Evolutionary conservation across 2,797 vertebrate species (phyloP).

Genomic region (Nannoperca obscura): DNA sequence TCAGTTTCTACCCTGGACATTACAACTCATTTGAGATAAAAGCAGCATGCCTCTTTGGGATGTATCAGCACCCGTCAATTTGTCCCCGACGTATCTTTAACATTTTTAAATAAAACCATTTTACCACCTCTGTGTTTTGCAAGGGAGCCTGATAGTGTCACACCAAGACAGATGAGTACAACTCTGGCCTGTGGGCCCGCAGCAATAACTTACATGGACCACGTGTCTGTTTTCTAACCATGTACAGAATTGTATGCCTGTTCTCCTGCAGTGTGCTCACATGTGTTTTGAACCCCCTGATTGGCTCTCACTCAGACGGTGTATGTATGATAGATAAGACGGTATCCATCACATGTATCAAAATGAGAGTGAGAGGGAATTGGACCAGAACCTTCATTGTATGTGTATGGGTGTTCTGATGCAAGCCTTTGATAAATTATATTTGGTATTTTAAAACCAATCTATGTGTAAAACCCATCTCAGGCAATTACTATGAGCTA

Average conservation of each 20-base stretch:
- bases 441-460: conserved; percentile 49
- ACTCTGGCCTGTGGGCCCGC: conserved; percentile 62
- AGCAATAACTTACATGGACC: conserved; percentile 72
- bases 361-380: conserved; percentile 35
- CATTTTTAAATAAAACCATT: conserved; percentile 76
- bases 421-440: conserved; percentile 56
- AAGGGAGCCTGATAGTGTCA: conserved; percentile 74
- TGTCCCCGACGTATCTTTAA: conserved; percentile 64
- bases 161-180: conserved; percentile 73
- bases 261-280: conserved; percentile 47
- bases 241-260: conserved; percentile 63
- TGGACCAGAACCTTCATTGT: conserved; percentile 16
- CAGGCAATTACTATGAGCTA: conserved; percentile 36
- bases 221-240: conserved; percentile 69
- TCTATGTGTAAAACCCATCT: conserved; percentile 45
- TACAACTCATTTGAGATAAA: conserved; percentile 58
- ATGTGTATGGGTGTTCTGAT: conserved; percentile 4
- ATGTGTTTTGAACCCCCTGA: conserved; percentile 44
- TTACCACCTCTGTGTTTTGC: conserved; percentile 71
- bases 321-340: conserved; percentile 59
- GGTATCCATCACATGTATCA: conserved; percentile 42
- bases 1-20: conserved; percentile 25
- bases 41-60: conserved; percentile 50
- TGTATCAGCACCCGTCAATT: conserved; percentile 64
- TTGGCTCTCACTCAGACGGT: conserved; percentile 25